phyloP scores from a whole-genome alignment of 2,797 vertebrate species.

The Falco cherrug region DNA sequence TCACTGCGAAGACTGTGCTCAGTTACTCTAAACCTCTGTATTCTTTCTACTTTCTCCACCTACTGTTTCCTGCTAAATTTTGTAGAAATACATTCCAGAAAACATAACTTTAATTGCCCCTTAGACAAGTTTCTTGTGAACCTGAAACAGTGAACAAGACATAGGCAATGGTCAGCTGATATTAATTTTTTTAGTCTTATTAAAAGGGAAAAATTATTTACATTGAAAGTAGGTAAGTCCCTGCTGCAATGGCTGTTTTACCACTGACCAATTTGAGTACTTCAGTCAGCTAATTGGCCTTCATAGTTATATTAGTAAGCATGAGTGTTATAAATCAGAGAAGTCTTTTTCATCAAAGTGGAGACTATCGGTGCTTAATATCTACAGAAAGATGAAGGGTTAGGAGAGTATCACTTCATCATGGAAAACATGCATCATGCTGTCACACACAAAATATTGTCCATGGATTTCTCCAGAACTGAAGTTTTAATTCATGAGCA shows the following conservation, averaged over 20 bases:
- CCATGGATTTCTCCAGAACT: not conserved
- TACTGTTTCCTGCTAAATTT: not conserved
- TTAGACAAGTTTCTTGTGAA: not conserved
- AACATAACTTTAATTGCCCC: not conserved
- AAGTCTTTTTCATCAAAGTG: not conserved
- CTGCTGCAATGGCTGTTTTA: not conserved
- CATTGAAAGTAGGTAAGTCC: not conserved
- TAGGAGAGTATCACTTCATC: not conserved
- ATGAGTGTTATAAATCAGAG: not conserved
- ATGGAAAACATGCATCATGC: not conserved
- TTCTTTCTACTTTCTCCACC: not conserved
- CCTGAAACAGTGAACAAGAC: not conserved
- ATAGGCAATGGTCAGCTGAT: not conserved
- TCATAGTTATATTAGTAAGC: conserved; percentile 30
- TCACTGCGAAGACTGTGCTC: not conserved
- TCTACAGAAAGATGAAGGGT: not conserved
- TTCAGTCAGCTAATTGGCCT: conserved; percentile 24
- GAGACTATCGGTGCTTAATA: not conserved
- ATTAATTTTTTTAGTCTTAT: not conserved
- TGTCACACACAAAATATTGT: not conserved
- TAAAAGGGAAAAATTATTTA: not conserved
- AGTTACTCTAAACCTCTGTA: not conserved
- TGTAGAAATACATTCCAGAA: not conserved
- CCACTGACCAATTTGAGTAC: not conserved
- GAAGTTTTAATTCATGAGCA: not conserved